Evolutionary conservation across 2,797 vertebrate genomes (phyloP), one percentile per base, ranked within the genome.

Genomic region (Oreochromis grahami): DNA sequence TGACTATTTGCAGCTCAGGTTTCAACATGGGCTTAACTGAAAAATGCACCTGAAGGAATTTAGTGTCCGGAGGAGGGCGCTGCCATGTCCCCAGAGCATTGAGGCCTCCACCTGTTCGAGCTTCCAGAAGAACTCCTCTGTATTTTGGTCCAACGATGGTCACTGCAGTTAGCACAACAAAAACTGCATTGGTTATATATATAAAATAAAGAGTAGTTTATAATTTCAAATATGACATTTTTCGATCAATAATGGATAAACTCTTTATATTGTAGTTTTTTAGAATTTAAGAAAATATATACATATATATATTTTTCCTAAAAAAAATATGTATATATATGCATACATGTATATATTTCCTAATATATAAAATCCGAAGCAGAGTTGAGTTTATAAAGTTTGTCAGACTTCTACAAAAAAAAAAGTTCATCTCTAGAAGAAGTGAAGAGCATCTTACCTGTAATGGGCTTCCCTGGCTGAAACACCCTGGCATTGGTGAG

Each of bases 21-120:
- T 55, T 63, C 7, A 32, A 5, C 15, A 21, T 17, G 8, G 7
- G 32, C 24, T n/a, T 5, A 36, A 48, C 43, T n/a, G 7, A 21
- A 56, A 77, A 79, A 34, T 9, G 21, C 3, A 96, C 94, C 90
- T 87, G n/a, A 72, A 96, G 93, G 79, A 95, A 84, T 80, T 83
- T 93, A 6, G 93, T 96, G 76, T 96, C 90, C 34, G 91, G 84
- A 53, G 96, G 95, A 70, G 95, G 93, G 2, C 24, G 19, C 14
- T 80, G 79, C 96, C 93, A 96, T 32, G 52, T 88, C 21, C 96
- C 94, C 77, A 94, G 60, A 19, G 94, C 84, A 1, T 82, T 65
- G 1, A 43, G 56, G 77, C 63, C 88, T n/a, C 81, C 76, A 34
- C 76, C 84, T 15, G 88, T 90, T 4, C 88, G 86, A 51, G 93